A percentile compares a stretch with the other conserved stretches of the same genome.
phyloP scores from a whole-genome alignment of 2,888 invertebrate species.

The Sesamia inferens region DNA sequence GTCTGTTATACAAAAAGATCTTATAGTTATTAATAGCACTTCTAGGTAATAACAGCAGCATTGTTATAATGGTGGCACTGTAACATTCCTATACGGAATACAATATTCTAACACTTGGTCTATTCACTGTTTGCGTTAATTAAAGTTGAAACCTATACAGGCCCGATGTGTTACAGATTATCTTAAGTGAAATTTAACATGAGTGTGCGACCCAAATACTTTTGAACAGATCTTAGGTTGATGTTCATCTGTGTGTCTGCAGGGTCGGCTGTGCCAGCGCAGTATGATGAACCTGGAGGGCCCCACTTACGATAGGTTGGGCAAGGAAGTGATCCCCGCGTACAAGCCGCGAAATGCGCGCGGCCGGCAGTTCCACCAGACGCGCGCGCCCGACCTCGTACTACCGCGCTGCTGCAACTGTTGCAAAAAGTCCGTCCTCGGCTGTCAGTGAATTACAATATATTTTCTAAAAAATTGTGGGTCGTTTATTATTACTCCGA shows the following conservation, averaged over 20 bases:
- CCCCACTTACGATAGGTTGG: conserved; percentile 58
- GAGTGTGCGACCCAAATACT: not conserved
- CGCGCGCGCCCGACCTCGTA: conserved; percentile 61
- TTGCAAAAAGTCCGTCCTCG: conserved; percentile 83
- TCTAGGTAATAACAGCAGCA: no score
- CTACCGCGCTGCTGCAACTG: conserved; percentile 85
- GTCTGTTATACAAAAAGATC: not conserved
- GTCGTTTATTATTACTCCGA: not conserved
- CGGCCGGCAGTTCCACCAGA: conserved; percentile 62
- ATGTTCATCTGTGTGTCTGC: conserved; percentile 14
- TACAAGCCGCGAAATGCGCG: conserved; percentile 17
- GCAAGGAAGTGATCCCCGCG: conserved; percentile 65
- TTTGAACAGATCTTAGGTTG: not conserved
- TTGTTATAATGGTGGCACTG: no score
- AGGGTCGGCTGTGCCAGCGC: conserved; percentile 79
- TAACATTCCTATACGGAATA: no score
- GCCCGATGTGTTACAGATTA: not conserved
- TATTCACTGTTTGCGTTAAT: no score
- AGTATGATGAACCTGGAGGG: conserved; percentile 71
- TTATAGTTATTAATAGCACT: no score
- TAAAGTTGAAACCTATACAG: not conserved
- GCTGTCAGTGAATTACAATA: conserved; percentile 73
- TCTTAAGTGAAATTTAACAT: no score
- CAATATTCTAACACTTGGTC: no score
- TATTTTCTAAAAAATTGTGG: not conserved